Percentiles rank a stretch among this genome's conserved stretches.
These are phyloP conservation scores for Euura saliciscinereae DNA, from an alignment of 1,140 invertebrate genomes.

Conservation along the genomic window DNA sequence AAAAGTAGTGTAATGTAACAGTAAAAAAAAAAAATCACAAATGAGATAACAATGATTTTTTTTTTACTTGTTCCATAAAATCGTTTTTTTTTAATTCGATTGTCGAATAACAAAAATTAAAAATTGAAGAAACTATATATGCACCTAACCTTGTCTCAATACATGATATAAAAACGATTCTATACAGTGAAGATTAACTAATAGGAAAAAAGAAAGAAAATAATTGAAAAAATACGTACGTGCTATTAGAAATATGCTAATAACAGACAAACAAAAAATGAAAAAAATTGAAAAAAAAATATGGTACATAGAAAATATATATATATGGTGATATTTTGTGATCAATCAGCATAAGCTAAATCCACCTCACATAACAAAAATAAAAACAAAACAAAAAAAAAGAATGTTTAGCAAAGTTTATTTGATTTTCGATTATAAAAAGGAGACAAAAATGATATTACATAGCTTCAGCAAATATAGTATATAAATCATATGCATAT, in stretches of 20 bases:
- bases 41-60: too few species aligned
- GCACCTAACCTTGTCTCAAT: too few species aligned
- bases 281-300: not conserved
- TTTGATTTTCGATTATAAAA: not conserved
- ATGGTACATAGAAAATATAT: not conserved
- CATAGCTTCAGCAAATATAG: not conserved
- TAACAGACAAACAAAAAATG: not conserved
- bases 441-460: not conserved
- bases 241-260: not conserved
- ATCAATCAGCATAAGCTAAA: conserved; percentile 20
- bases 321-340: conserved; percentile 25
- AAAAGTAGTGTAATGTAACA: too few species aligned
- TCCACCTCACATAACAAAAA: conserved; percentile 12
- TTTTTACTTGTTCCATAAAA: too few species aligned
- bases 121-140: too few species aligned
- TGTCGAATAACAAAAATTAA: too few species aligned
- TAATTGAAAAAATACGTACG: not conserved
- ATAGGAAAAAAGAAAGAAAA: too few species aligned
- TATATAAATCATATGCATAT: not conserved
- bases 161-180: too few species aligned
- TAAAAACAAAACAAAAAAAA: conserved; percentile 14
- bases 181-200: too few species aligned
- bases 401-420: conserved; percentile 9
- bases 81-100: too few species aligned
- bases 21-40: too few species aligned